Conservation (phyloP, 2,888 invertebrate species). For the Melinaea menophilus region DNA sequence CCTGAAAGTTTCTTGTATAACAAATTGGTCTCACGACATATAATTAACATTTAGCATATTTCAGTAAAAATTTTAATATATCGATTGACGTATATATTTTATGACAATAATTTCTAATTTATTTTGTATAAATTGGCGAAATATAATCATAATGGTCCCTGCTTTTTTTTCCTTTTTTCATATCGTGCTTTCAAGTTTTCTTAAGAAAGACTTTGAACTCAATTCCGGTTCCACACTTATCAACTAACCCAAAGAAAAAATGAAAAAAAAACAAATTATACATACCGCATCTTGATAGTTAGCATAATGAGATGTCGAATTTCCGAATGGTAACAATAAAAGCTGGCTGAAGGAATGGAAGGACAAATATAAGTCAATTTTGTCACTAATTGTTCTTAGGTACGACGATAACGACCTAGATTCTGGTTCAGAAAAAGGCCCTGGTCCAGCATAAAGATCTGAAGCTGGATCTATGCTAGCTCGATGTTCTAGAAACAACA, state of each 20-base stretch:
- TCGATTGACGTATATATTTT: too few species aligned
- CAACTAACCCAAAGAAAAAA: background rate
- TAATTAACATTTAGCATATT: background rate
- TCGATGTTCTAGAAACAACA: conserved; percentile 60
- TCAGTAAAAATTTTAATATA: too few species aligned
- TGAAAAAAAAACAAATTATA: conserved; percentile 14
- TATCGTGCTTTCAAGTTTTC: too few species aligned
- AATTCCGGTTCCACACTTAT: background rate
- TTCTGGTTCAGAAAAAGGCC: conserved; percentile 85
- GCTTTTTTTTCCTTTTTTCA: too few species aligned
- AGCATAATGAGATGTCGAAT: conserved; percentile 74
- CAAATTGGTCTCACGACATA: background rate
- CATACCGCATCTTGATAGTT: conserved; percentile 79
- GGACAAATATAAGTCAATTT: conserved; percentile 80
- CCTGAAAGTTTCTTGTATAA: conserved; percentile 39
- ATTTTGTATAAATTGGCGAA: too few species aligned
- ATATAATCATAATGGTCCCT: too few species aligned
- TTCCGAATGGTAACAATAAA: conserved; percentile 83
- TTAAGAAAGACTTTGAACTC: too few species aligned
- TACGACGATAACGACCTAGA: conserved; percentile 75
- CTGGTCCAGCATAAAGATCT: conserved; percentile 81
- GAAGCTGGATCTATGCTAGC: conserved; percentile 77
- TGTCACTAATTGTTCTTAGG: conserved; percentile 64
- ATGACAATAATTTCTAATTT: too few species aligned
- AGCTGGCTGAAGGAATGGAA: conserved; percentile 87